Base-by-base conservation (phyloP, 1,140 invertebrate species). In the Neoseiulus cucumeris region DNA sequence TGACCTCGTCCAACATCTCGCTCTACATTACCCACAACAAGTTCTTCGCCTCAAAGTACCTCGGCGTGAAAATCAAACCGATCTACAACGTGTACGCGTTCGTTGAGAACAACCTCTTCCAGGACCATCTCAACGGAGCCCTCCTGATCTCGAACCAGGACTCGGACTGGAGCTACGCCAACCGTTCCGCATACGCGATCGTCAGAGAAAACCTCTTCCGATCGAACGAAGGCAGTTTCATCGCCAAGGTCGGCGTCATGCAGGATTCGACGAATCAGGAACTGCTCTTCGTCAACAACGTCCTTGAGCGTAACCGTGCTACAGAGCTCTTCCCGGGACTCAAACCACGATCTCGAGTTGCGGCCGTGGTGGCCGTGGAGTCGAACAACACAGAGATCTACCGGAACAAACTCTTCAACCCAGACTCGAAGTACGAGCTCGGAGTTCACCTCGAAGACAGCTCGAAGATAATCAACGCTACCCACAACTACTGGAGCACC, bases 361-460 rank as follows among this genome's bases (percentile, higher is more conserved):
- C 89, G 17, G 94, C 91, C 5, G 84, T 89, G 5, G 87, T 95
- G 0, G 81, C 93, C 41, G 84, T 90, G 0, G 91, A 89, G 0
- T 87, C 87, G 66, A 75, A 76, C 47, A 98, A 98, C 74, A 84
- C 95, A 0, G 79, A 85, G 45, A 80, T 98, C 2, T 90, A 82
- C 70, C 79, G 93, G 67, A 99, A 99, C 74, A 88, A 91, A 67
- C 82, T 99, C 45, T 82, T 90, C 65, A 98, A 99, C 78, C 84
- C 83, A 0, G 83, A 86, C 64, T 91, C 90, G 17, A 82, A 80
- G 65, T 98, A 88, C 73, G 94, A 98, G 79, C 85, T 99, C 55
- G 91, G 90, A 1, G 93, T 90, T 1, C 93, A 98, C 72, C 78
- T 97, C 1, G 84, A 87, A 70, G 91, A 96, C 74, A 93, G 95